A percentile compares a stretch with the other conserved stretches of the same genome.
Conservation (phyloP, 1,140 invertebrate genomes). For the Choristoneura fumiferana region DNA sequence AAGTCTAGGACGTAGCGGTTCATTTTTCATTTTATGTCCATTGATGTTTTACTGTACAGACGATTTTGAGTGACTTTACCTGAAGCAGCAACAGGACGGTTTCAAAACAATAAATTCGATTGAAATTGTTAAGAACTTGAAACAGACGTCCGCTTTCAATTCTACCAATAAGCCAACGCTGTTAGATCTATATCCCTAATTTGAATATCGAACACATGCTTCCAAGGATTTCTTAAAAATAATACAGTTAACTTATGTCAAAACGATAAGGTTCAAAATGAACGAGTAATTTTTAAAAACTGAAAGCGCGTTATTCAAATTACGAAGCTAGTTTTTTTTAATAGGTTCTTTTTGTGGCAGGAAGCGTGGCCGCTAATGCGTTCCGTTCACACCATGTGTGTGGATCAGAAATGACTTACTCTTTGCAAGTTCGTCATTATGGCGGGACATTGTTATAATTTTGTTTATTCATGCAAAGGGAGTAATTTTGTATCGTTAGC, state of each 20-base stretch:
- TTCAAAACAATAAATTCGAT: slow-evolving; percentile 4
- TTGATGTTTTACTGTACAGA: slow-evolving; percentile 6
- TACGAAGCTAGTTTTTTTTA: slow-evolving; percentile 39
- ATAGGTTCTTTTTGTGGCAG: slow-evolving; percentile 44
- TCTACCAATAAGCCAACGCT: slow-evolving; percentile 50
- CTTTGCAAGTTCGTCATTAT: slow-evolving; percentile 36
- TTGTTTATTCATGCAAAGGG: slow-evolving; percentile 52
- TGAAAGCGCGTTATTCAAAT: slow-evolving; percentile 27
- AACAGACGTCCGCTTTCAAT: slow-evolving; percentile 66
- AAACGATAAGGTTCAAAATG: slow-evolving; percentile 20
- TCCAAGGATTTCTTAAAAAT: slow-evolving; percentile 31
- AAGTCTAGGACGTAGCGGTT: neutral
- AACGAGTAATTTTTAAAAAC: neutral
- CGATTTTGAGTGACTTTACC: neutral
- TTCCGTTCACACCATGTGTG: slow-evolving; percentile 63
- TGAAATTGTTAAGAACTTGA: slow-evolving; percentile 59
- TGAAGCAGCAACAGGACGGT: neutral
- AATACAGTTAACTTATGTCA: neutral
- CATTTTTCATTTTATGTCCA: neutral
- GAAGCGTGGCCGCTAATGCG: slow-evolving; percentile 54
- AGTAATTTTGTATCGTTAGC: slow-evolving; percentile 63
- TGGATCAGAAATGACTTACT: slow-evolving; percentile 59
- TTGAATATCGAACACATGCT: slow-evolving; percentile 65
- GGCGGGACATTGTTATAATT: slow-evolving; percentile 55
- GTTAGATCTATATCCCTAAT: slow-evolving; percentile 50